These are phyloP conservation scores for Drosophila saltans DNA, from an alignment of 1,140 invertebrate species.

Conservation along the genomic window DNA sequence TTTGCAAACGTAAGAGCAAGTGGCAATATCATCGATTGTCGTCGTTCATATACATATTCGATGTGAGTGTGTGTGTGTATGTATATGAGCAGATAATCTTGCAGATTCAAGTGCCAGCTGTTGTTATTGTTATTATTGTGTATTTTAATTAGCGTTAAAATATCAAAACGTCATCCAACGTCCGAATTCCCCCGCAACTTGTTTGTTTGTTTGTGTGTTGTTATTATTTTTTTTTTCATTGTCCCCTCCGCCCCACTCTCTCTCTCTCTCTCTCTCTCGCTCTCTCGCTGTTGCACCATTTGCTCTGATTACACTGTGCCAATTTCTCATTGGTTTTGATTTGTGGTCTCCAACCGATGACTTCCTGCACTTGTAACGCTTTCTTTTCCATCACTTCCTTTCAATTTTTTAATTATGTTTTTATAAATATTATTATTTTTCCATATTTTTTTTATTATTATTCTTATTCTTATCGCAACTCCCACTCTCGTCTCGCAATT, in stretches of 20 bases:
- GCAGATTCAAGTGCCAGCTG: constrained; percentile 68
- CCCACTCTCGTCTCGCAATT: constrained; percentile 40
- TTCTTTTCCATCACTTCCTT: constrained; percentile 38
- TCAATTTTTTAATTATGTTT: constrained; percentile 29
- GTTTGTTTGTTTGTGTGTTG: no score
- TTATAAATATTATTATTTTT: constrained; percentile 38
- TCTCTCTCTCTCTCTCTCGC: not conserved
- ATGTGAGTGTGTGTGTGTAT: not conserved
- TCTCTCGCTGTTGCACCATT: constrained; percentile 6
- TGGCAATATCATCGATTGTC: constrained; percentile 68
- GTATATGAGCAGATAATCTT: constrained; percentile 56
- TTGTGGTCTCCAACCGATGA: constrained; percentile 16
- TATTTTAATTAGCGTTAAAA: constrained; percentile 79
- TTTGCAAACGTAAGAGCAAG: constrained; percentile 50
- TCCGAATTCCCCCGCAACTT: no score
- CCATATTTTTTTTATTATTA: constrained; percentile 50
- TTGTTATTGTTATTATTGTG: constrained; percentile 66
- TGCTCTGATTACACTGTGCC: constrained; percentile 41
- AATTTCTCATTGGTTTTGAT: constrained; percentile 41
- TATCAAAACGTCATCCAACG: constrained; percentile 61
- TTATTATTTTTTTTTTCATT: constrained; percentile 3
- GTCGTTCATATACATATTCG: constrained; percentile 16
- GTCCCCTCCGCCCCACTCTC: not conserved
- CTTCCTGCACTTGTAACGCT: constrained; percentile 51
- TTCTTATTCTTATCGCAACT: constrained; percentile 32